Evolutionary conservation across 2,113 vertebrate species (phyloP).

Genomic region (Antechinus stuartii): DNA sequence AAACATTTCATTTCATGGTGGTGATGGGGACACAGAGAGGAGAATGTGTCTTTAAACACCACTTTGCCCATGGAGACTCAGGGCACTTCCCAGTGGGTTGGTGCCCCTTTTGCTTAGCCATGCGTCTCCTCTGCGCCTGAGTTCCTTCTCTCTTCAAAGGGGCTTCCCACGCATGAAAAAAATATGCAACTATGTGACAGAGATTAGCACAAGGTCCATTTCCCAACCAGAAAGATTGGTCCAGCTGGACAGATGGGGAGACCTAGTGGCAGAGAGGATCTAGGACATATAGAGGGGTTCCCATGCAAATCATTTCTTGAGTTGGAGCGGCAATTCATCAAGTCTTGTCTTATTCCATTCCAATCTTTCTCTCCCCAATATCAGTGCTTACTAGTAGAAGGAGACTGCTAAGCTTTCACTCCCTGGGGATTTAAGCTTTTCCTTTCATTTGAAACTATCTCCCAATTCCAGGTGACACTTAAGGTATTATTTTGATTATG

Average conservation of each 20-base stretch:
- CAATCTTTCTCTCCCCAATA: neutral
- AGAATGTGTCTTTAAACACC: neutral
- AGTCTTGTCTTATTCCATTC: fast-evolving
- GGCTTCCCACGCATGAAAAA: slow-evolving; percentile 11
- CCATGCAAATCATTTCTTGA: neutral
- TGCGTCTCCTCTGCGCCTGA: neutral
- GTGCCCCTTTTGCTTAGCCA: neutral
- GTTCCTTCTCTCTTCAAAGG: slow-evolving; percentile 6
- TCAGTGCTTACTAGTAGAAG: neutral
- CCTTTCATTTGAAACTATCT: neutral
- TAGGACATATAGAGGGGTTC: neutral
- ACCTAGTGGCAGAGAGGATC: neutral
- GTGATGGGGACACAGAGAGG: neutral
- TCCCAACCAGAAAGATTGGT: neutral
- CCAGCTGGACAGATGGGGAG: neutral
- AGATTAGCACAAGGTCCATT: neutral
- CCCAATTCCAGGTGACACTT: neutral
- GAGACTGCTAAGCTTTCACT: neutral
- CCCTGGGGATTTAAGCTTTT: neutral
- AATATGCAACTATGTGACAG: neutral
- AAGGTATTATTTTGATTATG: neutral
- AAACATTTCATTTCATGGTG: neutral
- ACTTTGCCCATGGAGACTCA: neutral
- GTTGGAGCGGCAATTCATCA: too few species aligned
- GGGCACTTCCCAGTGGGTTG: neutral